These are phyloP conservation scores for Drosophila willistoni DNA, from an alignment of 1,140 invertebrate species.

Conservation along the genomic window DNA sequence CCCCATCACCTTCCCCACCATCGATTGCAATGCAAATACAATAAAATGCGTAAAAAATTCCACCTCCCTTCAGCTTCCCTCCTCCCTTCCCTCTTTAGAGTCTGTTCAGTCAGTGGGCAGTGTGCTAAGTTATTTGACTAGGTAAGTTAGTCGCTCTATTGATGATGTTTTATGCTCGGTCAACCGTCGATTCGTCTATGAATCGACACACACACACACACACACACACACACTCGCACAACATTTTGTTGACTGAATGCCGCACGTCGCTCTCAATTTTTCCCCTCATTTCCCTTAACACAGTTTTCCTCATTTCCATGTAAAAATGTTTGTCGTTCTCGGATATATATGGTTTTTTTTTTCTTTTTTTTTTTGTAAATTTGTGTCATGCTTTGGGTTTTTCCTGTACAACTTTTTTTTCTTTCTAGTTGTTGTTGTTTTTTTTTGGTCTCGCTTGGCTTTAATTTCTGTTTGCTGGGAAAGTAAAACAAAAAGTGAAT, in stretches of 20 bases:
- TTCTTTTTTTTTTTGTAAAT: conserved; percentile 57
- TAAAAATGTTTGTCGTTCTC: conserved; percentile 19
- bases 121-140: conserved; percentile 12
- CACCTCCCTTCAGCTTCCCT: not conserved
- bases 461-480: conserved; percentile 76
- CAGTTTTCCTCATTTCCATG: conserved; percentile 67
- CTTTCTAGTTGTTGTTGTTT: conserved; percentile 16
- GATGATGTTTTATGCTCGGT: conserved; percentile 69
- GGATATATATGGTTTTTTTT: conserved; percentile 21
- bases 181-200: conserved; percentile 55
- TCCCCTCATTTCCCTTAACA: conserved; percentile 55
- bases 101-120: not conserved
- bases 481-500: conserved; percentile 66
- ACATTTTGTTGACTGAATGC: conserved; percentile 49
- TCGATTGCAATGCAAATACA: conserved; percentile 38
- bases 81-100: not conserved
- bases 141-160: conserved; percentile 59
- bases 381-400: conserved; percentile 71
- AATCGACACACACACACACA: conserved; percentile 5
- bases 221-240: not conserved
- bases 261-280: conserved; percentile 65
- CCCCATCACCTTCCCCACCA: too few relatives aligned
- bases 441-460: conserved; percentile 48
- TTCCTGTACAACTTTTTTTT: conserved; percentile 49
- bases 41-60: conserved; percentile 7